Evolutionary conservation across 2,888 invertebrate species (phyloP).

Genomic region (Dolomedes plantarius): DNA sequence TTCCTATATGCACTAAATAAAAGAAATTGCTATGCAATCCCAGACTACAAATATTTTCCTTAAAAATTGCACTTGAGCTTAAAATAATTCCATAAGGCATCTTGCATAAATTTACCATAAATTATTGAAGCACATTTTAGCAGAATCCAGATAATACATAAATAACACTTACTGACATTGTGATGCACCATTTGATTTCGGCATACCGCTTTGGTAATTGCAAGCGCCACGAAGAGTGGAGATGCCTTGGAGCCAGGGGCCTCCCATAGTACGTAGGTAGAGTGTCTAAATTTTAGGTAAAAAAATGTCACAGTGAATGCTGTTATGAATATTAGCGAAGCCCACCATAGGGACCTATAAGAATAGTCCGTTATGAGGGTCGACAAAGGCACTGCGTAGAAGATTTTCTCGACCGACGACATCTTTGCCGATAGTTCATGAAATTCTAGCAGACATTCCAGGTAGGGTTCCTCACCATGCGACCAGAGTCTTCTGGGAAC

Average conservation of each 20-base stretch:
- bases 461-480: not conserved
- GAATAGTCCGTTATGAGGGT: constrained; percentile 33
- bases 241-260: constrained; percentile 60
- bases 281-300: constrained; percentile 37
- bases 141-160: too few relatives aligned
- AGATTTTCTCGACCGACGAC: constrained; percentile 20
- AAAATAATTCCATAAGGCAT: too few relatives aligned
- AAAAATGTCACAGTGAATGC: constrained; percentile 41
- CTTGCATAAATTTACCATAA: too few relatives aligned
- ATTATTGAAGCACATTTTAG: too few relatives aligned
- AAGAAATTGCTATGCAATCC: too few relatives aligned
- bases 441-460: not conserved
- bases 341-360: constrained; percentile 55
- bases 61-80: too few relatives aligned
- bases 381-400: constrained; percentile 32
- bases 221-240: constrained; percentile 37
- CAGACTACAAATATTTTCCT: too few relatives aligned
- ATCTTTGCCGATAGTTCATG: not conserved
- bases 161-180: constrained; percentile 58
- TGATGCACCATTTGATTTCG: constrained; percentile 52
- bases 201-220: constrained; percentile 47
- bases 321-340: constrained; percentile 34
- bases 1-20: too few relatives aligned
- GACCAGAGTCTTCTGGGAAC: constrained; percentile 21
- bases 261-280: constrained; percentile 26